Conservation (phyloP, 2,797 vertebrate genomes). For the Mus spretus region DNA sequence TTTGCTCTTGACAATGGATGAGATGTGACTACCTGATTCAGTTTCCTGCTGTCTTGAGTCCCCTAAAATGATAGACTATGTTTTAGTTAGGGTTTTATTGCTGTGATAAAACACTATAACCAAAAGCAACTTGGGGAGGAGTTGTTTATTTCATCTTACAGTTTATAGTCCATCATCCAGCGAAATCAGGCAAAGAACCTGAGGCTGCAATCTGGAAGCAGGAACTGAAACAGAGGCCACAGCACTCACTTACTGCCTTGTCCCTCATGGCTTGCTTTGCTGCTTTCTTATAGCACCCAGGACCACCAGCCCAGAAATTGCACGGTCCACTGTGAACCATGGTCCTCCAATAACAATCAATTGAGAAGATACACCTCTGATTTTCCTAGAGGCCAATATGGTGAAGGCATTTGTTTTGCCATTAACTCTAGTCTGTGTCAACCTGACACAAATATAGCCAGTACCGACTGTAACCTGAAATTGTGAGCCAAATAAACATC, state of each 20-base stretch:
- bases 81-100: neutral
- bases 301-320: neutral
- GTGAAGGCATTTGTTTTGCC: neutral
- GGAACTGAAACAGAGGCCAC: neutral
- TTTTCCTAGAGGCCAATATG: neutral
- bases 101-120: neutral
- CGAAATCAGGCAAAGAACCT: neutral
- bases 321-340: neutral
- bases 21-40: neutral
- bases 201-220: neutral
- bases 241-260: too few relatives aligned
- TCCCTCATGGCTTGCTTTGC: neutral
- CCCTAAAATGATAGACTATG: neutral
- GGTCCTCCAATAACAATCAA: neutral
- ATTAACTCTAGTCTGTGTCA: neutral
- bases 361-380: neutral
- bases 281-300: neutral
- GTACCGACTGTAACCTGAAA: neutral
- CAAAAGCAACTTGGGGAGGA: neutral
- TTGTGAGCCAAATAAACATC: neutral
- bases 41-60: neutral
- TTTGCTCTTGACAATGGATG: neutral
- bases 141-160: neutral
- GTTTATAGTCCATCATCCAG: neutral
- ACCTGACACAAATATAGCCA: neutral